These are phyloP conservation scores for Ophthalmolycus amberensis DNA, from an alignment of 2,113 vertebrate genomes.

Conservation along the genomic window DNA sequence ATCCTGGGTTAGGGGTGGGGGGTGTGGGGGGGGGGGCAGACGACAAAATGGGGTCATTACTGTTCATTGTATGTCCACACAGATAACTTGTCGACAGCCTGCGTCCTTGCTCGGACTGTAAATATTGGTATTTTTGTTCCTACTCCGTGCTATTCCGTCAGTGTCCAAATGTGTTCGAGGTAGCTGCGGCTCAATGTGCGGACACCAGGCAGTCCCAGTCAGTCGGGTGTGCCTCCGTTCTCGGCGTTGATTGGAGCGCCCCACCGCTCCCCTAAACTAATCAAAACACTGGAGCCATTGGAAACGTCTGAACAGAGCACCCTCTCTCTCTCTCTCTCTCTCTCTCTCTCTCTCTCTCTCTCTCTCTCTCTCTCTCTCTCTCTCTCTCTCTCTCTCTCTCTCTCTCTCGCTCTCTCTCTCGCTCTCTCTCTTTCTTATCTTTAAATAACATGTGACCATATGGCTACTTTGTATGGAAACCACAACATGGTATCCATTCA, in stretches of 20 bases:
- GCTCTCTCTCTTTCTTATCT: too few species aligned
- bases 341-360: too few species aligned
- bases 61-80: background rate
- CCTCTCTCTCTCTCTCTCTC: background rate
- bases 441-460: background rate
- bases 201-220: background rate
- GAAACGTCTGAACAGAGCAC: background rate
- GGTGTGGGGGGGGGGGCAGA: background rate
- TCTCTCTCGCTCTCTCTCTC: too few species aligned
- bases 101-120: background rate
- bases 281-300: slow-evolving; percentile 52
- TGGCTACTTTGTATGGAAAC: background rate
- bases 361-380: too few species aligned
- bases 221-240: slow-evolving; percentile 69
- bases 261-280: slow-evolving; percentile 2
- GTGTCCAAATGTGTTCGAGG: slow-evolving; percentile 21
- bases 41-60: background rate
- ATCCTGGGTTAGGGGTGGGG: too few species aligned
- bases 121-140: background rate
- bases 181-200: slow-evolving; percentile 28
- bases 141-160: background rate
- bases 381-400: too few species aligned
- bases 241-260: slow-evolving; percentile 72
- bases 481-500: background rate
- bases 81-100: too few species aligned